Conservation (phyloP, 2,797 vertebrate genomes). For the Lerista edwardsae region DNA sequence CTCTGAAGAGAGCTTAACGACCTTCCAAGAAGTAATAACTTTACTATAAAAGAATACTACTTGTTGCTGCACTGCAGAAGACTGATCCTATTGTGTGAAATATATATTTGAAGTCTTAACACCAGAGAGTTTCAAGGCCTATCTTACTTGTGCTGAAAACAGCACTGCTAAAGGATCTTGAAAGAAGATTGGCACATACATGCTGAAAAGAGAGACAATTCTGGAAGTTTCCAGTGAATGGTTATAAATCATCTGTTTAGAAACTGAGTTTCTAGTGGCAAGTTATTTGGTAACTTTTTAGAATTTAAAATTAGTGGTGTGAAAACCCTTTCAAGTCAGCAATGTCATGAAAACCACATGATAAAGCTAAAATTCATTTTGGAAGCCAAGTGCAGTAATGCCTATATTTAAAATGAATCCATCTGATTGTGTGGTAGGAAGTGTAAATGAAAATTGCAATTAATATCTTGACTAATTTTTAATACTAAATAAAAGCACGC, state of each 20-base stretch:
- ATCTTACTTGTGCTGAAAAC: not conserved
- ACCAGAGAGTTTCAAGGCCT: not conserved
- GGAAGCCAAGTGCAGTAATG: slow-evolving; percentile 26
- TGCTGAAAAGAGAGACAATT: not conserved
- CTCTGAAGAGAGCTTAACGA: not conserved
- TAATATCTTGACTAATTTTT: not conserved
- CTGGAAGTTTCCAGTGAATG: slow-evolving; percentile 24
- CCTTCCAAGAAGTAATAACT: not conserved
- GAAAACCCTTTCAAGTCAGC: slow-evolving; percentile 11
- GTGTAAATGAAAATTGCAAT: not conserved
- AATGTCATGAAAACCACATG: not conserved
- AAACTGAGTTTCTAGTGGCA: slow-evolving; percentile 52
- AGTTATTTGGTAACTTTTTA: slow-evolving; percentile 51
- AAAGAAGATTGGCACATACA: slow-evolving; percentile 34
- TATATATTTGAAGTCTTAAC: not conserved
- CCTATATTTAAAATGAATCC: slow-evolving; percentile 6
- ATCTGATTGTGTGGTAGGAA: not conserved
- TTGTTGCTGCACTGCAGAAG: not conserved
- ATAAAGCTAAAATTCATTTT: slow-evolving; percentile 19
- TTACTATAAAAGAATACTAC: too few relatives aligned
- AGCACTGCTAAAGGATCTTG: slow-evolving; percentile 41
- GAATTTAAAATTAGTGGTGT: slow-evolving; percentile 59
- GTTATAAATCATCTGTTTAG: slow-evolving; percentile 54
- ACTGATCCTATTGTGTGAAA: not conserved
- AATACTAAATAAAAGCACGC: too few relatives aligned